Conservation (phyloP, 2,113 vertebrate genomes). For the Brienomyrus longianalis region DNA sequence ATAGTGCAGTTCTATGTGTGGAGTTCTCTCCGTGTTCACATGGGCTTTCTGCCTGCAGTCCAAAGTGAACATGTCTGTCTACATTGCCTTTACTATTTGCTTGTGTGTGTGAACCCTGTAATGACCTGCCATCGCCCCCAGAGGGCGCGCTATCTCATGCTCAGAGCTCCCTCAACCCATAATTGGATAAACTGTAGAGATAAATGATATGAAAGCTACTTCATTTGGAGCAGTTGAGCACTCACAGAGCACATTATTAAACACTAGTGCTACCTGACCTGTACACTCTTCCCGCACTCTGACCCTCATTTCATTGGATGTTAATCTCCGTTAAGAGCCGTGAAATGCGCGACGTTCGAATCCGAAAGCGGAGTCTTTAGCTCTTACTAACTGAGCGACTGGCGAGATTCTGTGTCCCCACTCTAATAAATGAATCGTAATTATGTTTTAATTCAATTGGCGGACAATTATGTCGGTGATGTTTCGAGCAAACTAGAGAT, state of each 20-base stretch:
- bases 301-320: neutral
- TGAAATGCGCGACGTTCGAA: neutral
- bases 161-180: neutral
- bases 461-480: neutral
- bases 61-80: neutral
- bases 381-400: neutral
- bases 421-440: neutral
- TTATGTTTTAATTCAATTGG: neutral
- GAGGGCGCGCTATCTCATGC: neutral
- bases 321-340: neutral
- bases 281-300: neutral
- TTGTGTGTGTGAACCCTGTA: neutral
- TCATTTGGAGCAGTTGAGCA: neutral
- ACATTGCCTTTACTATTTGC: neutral
- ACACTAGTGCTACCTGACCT: neutral
- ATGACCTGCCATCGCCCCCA: neutral
- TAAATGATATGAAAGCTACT: neutral
- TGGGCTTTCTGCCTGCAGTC: neutral
- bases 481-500: neutral
- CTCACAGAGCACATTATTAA: neutral
- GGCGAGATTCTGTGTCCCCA: neutral
- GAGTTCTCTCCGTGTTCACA: neutral
- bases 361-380: neutral
- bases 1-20: neutral
- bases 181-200: neutral